phyloP scores from a whole-genome alignment of 2,113 vertebrate species.

The Delphinus delphis region DNA sequence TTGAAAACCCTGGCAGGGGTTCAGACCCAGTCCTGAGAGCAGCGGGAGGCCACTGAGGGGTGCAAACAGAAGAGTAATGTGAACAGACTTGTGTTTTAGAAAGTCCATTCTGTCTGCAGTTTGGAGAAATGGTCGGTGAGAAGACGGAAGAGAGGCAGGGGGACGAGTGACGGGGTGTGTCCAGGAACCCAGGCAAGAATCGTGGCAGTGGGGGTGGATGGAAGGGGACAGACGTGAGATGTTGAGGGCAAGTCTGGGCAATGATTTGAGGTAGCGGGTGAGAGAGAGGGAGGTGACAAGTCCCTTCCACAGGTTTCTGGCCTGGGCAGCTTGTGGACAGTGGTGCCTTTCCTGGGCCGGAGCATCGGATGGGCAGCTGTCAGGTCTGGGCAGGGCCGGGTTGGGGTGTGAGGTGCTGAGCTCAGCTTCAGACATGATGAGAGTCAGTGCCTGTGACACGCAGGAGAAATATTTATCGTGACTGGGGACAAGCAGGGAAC shows the following conservation, averaged over 20 bases:
- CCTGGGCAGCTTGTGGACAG: not conserved
- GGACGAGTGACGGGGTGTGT: not conserved
- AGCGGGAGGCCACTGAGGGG: not conserved
- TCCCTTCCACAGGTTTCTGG: not conserved
- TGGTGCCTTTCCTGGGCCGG: not conserved
- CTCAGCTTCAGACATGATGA: not conserved
- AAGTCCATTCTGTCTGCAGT: not conserved
- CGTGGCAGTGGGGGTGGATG: accelerated
- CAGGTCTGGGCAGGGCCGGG: not conserved
- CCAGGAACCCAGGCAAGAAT: not conserved
- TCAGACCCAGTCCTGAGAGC: not conserved
- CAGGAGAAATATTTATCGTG: not conserved
- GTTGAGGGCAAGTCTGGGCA: not conserved
- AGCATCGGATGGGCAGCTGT: accelerated
- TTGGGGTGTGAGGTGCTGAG: not conserved
- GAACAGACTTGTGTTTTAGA: not conserved
- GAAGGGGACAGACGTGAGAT: not conserved
- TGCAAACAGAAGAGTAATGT: not conserved
- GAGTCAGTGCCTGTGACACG: not conserved
- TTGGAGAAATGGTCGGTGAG: not conserved
- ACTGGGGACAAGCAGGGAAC: not conserved
- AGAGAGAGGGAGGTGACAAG: not conserved
- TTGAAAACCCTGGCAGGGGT: not conserved
- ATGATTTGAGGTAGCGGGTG: not conserved
- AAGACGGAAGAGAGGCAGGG: not conserved